phyloP scores from a whole-genome alignment of 2,888 invertebrate species.

The Atethmia centrago region DNA sequence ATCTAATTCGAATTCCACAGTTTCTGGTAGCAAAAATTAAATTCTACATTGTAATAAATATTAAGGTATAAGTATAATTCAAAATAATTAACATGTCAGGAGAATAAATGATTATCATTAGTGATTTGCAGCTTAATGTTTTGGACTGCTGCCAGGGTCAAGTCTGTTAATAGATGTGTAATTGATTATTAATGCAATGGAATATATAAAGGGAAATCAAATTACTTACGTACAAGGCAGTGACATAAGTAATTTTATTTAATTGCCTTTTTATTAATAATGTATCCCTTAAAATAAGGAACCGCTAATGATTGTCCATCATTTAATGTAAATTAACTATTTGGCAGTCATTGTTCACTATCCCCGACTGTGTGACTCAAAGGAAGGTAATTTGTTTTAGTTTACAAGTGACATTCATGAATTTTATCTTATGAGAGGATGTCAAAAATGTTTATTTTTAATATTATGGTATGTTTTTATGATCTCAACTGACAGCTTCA shows the following conservation, averaged over 20 bases:
- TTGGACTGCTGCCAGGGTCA: slow-evolving; percentile 28
- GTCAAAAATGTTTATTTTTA: no score
- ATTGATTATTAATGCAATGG: neutral
- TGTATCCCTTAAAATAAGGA: neutral
- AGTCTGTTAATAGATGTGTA: neutral
- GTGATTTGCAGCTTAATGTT: no score
- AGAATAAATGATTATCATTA: neutral
- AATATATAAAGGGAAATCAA: neutral
- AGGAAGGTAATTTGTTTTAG: no score
- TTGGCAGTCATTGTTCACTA: neutral
- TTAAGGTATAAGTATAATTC: neutral
- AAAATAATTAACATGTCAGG: slow-evolving; percentile 81
- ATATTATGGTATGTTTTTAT: neutral
- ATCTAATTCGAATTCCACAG: neutral
- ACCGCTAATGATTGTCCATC: neutral
- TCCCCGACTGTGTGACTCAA: no score
- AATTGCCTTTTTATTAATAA: slow-evolving; percentile 3
- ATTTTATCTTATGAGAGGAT: neutral
- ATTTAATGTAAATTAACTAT: neutral
- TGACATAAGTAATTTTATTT: neutral
- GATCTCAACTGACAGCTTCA: neutral
- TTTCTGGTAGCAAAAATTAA: neutral
- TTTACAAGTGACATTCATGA: neutral
- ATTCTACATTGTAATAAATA: neutral
- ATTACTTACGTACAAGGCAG: neutral